These are phyloP conservation scores for Himalopsyche phryganea DNA, from an alignment of 1,140 invertebrate species.

Conservation along the genomic window DNA sequence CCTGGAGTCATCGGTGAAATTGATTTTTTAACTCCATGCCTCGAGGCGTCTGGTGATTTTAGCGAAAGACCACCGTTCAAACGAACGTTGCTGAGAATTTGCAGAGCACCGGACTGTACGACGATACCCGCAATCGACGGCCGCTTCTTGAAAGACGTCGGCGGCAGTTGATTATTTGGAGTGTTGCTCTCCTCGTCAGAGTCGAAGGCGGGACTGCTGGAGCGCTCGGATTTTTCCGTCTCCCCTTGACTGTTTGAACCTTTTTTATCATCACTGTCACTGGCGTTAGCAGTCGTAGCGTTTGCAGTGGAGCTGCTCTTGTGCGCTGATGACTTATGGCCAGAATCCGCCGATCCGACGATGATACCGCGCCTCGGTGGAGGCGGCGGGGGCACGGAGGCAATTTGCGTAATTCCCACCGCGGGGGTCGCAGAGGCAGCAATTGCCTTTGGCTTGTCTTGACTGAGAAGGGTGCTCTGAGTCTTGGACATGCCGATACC, in stretches of 20 bases:
- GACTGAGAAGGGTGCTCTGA: conserved; percentile 65
- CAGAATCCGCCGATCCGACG: conserved; percentile 53
- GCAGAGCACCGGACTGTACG: conserved; percentile 57
- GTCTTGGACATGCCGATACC: conserved; percentile 79
- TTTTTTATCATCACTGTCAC: conserved; percentile 52
- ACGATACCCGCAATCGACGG: conserved; percentile 63
- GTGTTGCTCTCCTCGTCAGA: conserved; percentile 83
- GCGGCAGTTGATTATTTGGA: conserved; percentile 36
- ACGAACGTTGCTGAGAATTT: conserved; percentile 56
- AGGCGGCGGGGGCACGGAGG: conserved; percentile 39
- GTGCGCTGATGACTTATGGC: conserved; percentile 61
- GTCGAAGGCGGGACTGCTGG: conserved; percentile 92
- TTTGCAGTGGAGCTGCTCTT: conserved; percentile 57
- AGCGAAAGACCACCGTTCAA: conserved; percentile 57
- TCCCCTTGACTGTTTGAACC: conserved; percentile 39
- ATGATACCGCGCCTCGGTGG: conserved; percentile 40
- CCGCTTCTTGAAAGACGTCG: conserved; percentile 52
- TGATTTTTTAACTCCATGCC: conserved; percentile 40
- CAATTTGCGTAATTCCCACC: conserved; percentile 8
- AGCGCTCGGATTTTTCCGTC: conserved; percentile 78
- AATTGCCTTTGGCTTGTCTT: conserved; percentile 62
- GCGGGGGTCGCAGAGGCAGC: conserved; percentile 6
- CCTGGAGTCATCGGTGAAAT: conserved; percentile 38
- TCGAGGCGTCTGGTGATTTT: conserved; percentile 41
- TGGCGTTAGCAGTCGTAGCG: conserved; percentile 55